Percentiles rank a stretch among this genome's conserved stretches.
Evolutionary conservation across 2,888 invertebrate genomes (phyloP).

Genomic region (Caenorhabditis sp.): DNA sequence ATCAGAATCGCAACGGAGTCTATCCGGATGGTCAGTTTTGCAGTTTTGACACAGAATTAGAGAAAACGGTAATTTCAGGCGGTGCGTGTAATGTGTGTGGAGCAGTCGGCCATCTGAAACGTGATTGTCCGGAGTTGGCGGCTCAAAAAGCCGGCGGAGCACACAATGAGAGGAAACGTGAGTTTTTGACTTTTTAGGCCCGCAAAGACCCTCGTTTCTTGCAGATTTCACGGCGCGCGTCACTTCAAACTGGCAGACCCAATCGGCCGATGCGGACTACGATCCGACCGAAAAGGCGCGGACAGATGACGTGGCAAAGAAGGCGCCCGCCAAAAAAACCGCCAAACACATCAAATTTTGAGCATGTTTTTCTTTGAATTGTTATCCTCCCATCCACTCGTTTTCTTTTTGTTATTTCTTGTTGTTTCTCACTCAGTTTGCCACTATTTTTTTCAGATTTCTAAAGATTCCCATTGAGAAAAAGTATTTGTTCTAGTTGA

Average conservation of each 20-base stretch:
- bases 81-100: conserved; percentile 85
- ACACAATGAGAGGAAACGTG: conserved; percentile 41
- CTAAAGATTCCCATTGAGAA: neutral
- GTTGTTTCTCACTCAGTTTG: neutral
- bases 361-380: conserved; percentile 1
- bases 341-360: conserved; percentile 57
- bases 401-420: conserved; percentile 1
- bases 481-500: neutral
- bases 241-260: conserved; percentile 24
- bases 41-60: neutral
- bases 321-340: conserved; percentile 13
- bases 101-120: conserved; percentile 88
- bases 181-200: neutral
- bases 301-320: neutral
- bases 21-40: conserved; percentile 86
- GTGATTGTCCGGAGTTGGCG: conserved; percentile 82
- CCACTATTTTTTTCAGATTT: neutral
- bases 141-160: conserved; percentile 55
- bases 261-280: conserved; percentile 57
- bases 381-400: conserved; percentile 6
- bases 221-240: conserved; percentile 50
- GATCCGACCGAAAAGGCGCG: conserved; percentile 41
- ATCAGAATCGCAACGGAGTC: conserved; percentile 89
- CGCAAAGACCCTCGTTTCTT: neutral
- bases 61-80: conserved; percentile 62